Evolutionary conservation across 2,888 invertebrate genomes (phyloP).

Genomic region (Epiblema foenella): DNA sequence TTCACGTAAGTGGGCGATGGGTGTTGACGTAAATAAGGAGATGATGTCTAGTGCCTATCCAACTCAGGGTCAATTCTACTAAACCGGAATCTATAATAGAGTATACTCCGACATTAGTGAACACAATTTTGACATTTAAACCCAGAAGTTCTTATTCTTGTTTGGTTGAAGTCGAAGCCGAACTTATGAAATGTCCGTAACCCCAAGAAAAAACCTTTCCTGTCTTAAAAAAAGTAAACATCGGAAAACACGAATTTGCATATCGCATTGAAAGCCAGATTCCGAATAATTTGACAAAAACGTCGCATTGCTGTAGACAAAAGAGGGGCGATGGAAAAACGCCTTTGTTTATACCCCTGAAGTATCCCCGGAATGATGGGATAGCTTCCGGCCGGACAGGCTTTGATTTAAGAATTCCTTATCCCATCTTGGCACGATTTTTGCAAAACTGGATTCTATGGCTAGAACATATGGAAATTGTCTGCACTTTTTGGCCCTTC

Average conservation of each 20-base stretch:
- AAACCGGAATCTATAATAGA: too few relatives aligned
- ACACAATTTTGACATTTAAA: too few relatives aligned
- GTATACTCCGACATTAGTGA: too few relatives aligned
- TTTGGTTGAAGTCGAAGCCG: too few relatives aligned
- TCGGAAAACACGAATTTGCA: constrained; percentile 30
- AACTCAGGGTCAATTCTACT: too few relatives aligned
- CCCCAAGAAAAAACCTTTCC: constrained; percentile 1
- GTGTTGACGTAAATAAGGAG: too few relatives aligned
- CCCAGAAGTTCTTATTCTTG: too few relatives aligned
- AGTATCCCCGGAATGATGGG: constrained; percentile 40
- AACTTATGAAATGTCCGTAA: not conserved
- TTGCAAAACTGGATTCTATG: constrained; percentile 19
- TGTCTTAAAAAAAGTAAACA: constrained; percentile 18
- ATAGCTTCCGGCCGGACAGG: constrained; percentile 40
- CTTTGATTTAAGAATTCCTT: constrained; percentile 43
- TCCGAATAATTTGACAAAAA: constrained; percentile 42
- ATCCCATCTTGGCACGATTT: constrained; percentile 21
- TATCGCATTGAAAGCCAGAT: constrained; percentile 32
- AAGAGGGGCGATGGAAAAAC: constrained; percentile 40
- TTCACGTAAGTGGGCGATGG: too few relatives aligned
- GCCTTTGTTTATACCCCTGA: constrained; percentile 43
- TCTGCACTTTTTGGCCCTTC: not conserved
- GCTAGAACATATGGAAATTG: not conserved
- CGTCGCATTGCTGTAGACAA: constrained; percentile 38
- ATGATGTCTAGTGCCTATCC: too few relatives aligned